Evolutionary conservation across 2,797 vertebrate genomes (phyloP), one percentile per base, ranked within the genome.

Genomic region (Leptodactylus fallax): DNA sequence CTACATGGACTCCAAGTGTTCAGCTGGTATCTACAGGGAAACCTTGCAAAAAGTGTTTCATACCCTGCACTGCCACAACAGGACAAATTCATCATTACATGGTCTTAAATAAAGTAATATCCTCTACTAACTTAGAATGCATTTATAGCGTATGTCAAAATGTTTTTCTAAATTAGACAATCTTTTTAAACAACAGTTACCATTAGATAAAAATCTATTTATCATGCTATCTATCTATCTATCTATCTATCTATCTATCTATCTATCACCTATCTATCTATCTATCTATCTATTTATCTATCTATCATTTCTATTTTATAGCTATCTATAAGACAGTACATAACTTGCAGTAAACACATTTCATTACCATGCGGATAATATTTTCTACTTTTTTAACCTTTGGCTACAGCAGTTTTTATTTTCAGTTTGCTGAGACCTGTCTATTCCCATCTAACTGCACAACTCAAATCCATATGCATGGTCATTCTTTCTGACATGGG

Each of bases 381-480:
- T 60, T 74, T 56, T 74, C 27, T 84, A 45, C 10, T 3, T 58
- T 36, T 60, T 72, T 25, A n/a, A 25, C 82, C 65, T 72, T 74
- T 84, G 82, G 82, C 82, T 74, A 47, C 19, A 72, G 3, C 74
- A 72, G 82, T 72, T 74, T 58, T 71, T 84, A 58, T 84, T 72
- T 84, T 58, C 67, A 45, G 53, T 16, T 56, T 84, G 53, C 82
- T 23, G 82, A 84, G 25, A 77, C 58, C 71, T 85, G 83, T 85
- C 72, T 85, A 23, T 63, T 85, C 58, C 83, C 58, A 76, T 85
- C 49, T 77, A 61, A 77, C 71, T 25, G 25, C 83, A 85, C 71
- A 77, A 77, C 69, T 85, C 83, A 85, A 77, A 85, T 65, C 71
- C 71, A 76, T 85, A 85, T 85, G 58, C 83, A 85, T 76, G 72